Evolutionary conservation across 2,113 vertebrate species (phyloP), one percentile per base, ranked within the genome.

Genomic region (Hassar affinis): DNA sequence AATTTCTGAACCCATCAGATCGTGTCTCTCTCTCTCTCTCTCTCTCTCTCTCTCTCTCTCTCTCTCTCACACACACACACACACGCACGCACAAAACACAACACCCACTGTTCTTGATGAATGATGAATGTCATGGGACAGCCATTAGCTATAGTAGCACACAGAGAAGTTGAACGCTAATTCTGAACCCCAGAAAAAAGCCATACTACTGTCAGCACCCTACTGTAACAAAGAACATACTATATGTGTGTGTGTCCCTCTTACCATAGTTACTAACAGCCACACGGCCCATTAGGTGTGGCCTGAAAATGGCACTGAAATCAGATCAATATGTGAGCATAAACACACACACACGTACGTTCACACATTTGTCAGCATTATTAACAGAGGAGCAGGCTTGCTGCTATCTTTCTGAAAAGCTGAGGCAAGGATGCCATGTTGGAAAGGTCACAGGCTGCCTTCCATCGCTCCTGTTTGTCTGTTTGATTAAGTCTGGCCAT

Each of bases 401-500:
- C 87, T 87, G 90, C 86, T 89, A 81, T 89, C 89, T 93, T 87
- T 88, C 42, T 42, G 6, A 80, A 74, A 79, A 86, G 86, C 78
- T 66, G 81, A 83, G 51, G 84, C 86, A 76, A 51, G 87, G 77
- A 3, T 56, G 54, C 54, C 54, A 56, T 56, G 64, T 51, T 89
- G 85, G 78, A 93, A 94, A 94, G 92, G 93, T 93, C 93, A 93
- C 84, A 86, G 79, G 64, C 86, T 84, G 84, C 84, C 85, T 83
- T 79, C 84, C 76, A 84, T 88, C 78, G 87, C 88, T 91, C 91
- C 91, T 86, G 91, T 94, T 91, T 92, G 91, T 93, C 92, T 92
- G 84, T 90, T 85, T 92, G 92, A 94, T 91, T 93, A 92, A 93
- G 91, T 90, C 90, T 88, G 90, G 90, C 91, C 92, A 94, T 94